Percentiles rank a stretch among this genome's conserved stretches.
phyloP scores from a whole-genome alignment of 2,888 invertebrate species.

The Drosophila percnosoma region DNA sequence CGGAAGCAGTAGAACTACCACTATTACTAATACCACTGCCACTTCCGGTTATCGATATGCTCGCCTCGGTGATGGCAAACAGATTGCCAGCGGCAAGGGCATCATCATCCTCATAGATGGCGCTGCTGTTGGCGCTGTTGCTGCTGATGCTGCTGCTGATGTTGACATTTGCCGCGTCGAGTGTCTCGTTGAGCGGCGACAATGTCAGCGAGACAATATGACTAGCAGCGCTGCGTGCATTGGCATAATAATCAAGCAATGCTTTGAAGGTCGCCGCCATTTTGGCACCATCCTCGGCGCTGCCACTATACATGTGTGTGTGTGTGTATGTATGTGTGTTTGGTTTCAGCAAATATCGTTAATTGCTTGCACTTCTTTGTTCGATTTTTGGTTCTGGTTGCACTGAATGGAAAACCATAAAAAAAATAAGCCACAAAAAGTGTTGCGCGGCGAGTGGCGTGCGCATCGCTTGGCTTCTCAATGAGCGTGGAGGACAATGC shows the following conservation, averaged over 20 bases:
- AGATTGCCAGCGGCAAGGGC: constrained; percentile 15
- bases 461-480: constrained; percentile 18
- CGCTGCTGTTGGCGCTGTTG: constrained; percentile 8
- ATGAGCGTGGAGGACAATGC: background rate
- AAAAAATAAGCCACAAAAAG: constrained; percentile 2
- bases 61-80: constrained; percentile 16
- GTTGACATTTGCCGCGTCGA: constrained; percentile 22
- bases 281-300: constrained; percentile 32
- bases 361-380: background rate
- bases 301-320: constrained; percentile 20
- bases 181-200: constrained; percentile 46
- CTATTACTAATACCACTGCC: background rate
- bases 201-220: constrained; percentile 67
- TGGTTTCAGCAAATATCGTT: background rate
- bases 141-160: constrained; percentile 3
- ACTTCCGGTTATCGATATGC: background rate
- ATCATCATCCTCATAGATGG: constrained; percentile 22
- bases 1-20: background rate
- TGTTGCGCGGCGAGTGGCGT: constrained; percentile 22
- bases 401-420: background rate
- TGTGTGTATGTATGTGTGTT: background rate
- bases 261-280: constrained; percentile 41
- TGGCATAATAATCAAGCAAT: constrained; percentile 61
- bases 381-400: background rate
- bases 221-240: constrained; percentile 56